A percentile compares a stretch with the other conserved stretches of the same genome.
phyloP scores from a whole-genome alignment of 2,888 invertebrate genomes.

The Rhodophaea formosa region DNA sequence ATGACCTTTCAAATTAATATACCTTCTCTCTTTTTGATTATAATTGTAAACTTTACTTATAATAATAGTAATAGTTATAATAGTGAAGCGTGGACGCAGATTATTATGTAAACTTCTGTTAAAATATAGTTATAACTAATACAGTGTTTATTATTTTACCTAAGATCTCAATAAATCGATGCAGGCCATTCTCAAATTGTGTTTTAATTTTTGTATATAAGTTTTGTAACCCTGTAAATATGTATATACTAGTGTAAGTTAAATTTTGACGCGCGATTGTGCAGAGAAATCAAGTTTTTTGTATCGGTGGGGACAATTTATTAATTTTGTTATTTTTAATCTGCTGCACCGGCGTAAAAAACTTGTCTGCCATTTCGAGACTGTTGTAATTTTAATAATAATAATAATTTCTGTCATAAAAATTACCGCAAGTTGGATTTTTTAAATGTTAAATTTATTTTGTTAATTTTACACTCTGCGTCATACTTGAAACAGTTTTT shows the following conservation, averaged over 20 bases:
- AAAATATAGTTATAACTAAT: not conserved
- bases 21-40: too few relatives aligned
- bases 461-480: not conserved
- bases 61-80: too few relatives aligned
- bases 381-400: not conserved
- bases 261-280: not conserved
- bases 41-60: too few relatives aligned
- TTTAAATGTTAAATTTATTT: not conserved
- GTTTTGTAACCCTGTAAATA: slow-evolving; percentile 16
- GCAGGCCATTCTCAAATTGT: slow-evolving; percentile 18
- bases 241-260: slow-evolving; percentile 11
- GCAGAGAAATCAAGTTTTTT: too few relatives aligned
- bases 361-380: not conserved
- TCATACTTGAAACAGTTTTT: not conserved
- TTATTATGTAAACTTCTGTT: not conserved
- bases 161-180: slow-evolving; percentile 30
- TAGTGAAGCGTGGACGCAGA: not conserved
- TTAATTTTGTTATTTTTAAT: too few relatives aligned
- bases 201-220: slow-evolving; percentile 23
- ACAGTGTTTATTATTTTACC: slow-evolving; percentile 17
- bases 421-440: not conserved
- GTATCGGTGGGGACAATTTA: too few relatives aligned
- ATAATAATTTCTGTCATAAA: not conserved
- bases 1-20: too few relatives aligned
- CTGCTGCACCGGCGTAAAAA: too few relatives aligned